Evolutionary conservation across 2,113 vertebrate species (phyloP).

Genomic region (Neogale vison): DNA sequence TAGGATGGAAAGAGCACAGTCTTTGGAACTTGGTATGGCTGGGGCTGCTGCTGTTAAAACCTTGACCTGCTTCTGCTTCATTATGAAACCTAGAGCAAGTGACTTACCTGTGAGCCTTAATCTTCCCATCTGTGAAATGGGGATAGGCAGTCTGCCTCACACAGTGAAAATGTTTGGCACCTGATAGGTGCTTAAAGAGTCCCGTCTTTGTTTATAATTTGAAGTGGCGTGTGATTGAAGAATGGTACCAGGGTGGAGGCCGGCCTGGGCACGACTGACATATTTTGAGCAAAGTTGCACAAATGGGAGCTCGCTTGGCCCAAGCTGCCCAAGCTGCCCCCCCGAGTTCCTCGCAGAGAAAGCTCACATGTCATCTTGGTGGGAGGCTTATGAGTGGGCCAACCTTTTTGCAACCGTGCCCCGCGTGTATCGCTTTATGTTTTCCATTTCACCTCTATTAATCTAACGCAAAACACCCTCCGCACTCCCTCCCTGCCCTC

Average conservation of each 20-base stretch:
- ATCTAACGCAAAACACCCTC: background rate
- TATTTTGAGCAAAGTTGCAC: background rate
- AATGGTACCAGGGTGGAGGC: background rate
- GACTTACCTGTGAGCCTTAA: background rate
- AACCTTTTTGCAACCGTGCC: background rate
- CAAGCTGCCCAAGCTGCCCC: too few species aligned
- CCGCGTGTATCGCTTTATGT: background rate
- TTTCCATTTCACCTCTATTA: background rate
- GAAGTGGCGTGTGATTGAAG: background rate
- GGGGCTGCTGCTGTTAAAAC: background rate
- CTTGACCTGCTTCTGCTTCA: background rate
- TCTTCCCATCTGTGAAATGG: background rate
- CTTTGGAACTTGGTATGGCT: background rate
- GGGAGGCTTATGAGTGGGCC: background rate
- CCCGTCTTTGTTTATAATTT: background rate
- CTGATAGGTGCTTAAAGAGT: background rate
- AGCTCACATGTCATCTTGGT: background rate
- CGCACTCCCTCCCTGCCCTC: background rate
- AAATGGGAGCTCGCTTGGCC: background rate
- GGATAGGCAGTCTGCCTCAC: background rate
- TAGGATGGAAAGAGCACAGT: background rate
- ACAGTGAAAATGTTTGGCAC: background rate
- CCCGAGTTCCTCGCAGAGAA: background rate
- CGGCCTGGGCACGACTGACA: background rate
- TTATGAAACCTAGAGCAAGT: background rate